Base-by-base conservation (phyloP, 1,140 invertebrate genomes). In the Heliconius hermathena region DNA sequence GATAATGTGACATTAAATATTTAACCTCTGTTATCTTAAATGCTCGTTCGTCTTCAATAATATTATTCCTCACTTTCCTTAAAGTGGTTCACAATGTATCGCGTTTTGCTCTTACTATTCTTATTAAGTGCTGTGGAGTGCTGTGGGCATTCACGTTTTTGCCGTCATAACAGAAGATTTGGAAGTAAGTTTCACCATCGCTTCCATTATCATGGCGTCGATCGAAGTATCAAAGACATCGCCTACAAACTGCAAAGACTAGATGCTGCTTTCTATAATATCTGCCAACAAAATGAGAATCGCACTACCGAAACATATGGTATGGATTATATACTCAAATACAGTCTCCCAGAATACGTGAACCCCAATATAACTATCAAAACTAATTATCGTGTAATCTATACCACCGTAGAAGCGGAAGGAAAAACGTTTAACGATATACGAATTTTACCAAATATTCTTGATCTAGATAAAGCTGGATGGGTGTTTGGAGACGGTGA, bases 321-420 rank as follows among this genome's bases (percentile, higher is more conserved):
- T n/a, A 29, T 13, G 1, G 71, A 77, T 9, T 81, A 78, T 49
- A 60, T 54, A 18, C 76, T 81, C 4, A 78, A 78, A 73, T 81
- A 81, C 46, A 13, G 36, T 26, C 2, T 81, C 18, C 49, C 73
- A 13, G 80, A 72, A 66, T 66, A 41, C 16, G 22, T 54, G 41
- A 26, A 76, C 18, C n/a, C 36, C 0, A 49, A 74, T 26, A 18
- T 78, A 2, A 77, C 41, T n/a, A 36, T 81, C 18, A 78, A 73
- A 60, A 57, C 75, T 29, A 26, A 60, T 9, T 22, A 74, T 72
- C 66, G 80, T n/a, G 18, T 81, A 20, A 60, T 81, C 18, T n/a
- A 77, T 3, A 49, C 60, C 3, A 72, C 60, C 3, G 80, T 74
- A 9, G 57, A 41, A 74, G 1, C 6, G 13, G 49, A 81, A 29